Base-by-base conservation (phyloP, 2,888 invertebrate genomes). In the Hermaeophaga mercurialis region DNA sequence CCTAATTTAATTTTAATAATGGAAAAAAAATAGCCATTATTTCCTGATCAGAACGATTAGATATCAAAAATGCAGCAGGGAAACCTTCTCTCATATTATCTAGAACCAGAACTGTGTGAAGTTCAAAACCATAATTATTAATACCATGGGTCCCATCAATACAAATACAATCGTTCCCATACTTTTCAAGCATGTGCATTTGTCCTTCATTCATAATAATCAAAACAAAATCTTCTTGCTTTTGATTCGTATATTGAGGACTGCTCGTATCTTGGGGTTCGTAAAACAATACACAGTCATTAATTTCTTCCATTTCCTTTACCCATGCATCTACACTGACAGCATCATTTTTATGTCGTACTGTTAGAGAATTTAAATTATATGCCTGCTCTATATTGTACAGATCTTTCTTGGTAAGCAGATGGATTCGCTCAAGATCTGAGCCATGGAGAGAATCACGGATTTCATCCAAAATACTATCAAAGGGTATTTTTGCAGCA, bases 181-280 rank as follows among this genome's bases (percentile, higher is more conserved):
- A 62, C 44, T 62, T 62, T 38, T 46, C n/a, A n/a, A 64, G 26
- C 6, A 61, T 34, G 11, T 61, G 34, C 7, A 1, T 14, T 47
- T 60, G 62, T 7, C 18, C 58, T 19, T 36, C 14, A 52, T 28
- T 64, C 62, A 63, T 62, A n/a, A 62, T 62, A 6, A 63, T 53
- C 11, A 70, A 56, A 9, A 68, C 28, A 48, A 68, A 67, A 53
- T 66, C 66, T 24, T 66, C 54, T 14, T 48, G 15, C 33, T 58
- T 54, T 26, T 65, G 26, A 9, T 34, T 4, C 7, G 61, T 61
- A 44, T 59, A 6, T 15, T 39, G n/a, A 9, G 5, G 7, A 17
- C 12, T 7, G 7, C 4, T 19, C 5, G 11, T 17, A n/a, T n/a
- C 39, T 39, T 39, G 12, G 2, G n/a, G 15, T 41, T 54, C 17